These are phyloP conservation scores for Acrobasis consociella DNA, from an alignment of 2,888 invertebrate species.

Conservation along the genomic window DNA sequence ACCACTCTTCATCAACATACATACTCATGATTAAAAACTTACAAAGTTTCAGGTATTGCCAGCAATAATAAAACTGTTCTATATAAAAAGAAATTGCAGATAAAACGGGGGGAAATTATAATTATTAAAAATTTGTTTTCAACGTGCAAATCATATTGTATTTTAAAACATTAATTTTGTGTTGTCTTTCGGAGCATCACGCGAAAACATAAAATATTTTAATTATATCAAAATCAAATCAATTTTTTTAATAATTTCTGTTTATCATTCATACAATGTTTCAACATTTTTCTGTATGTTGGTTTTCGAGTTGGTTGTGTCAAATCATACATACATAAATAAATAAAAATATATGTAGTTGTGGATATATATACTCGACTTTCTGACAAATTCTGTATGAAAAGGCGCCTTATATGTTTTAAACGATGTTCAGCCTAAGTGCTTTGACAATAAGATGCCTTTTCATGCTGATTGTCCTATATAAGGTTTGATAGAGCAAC, in stretches of 20 bases:
- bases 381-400: not conserved
- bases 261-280: no score
- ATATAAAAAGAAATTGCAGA: not conserved
- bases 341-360: conserved; percentile 19
- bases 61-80: conserved; percentile 8
- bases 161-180: no score
- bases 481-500: not conserved
- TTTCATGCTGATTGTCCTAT: conserved; percentile 3
- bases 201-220: no score
- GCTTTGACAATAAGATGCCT: not conserved
- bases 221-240: no score
- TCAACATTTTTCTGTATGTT: conserved; percentile 1
- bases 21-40: not conserved
- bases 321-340: conserved; percentile 18
- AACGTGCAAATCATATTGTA: no score
- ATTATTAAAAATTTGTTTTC: no score
- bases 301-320: not conserved
- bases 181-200: no score
- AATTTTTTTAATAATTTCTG: no score
- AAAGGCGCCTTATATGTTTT: conserved; percentile 1
- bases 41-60: not conserved
- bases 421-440: not conserved
- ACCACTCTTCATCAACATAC: not conserved
- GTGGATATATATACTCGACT: conserved; percentile 6
- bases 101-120: no score